Evolutionary conservation across 2,888 invertebrate genomes (phyloP), one percentile per base, ranked within the genome.

Genomic region (Crocallis elinguaria): DNA sequence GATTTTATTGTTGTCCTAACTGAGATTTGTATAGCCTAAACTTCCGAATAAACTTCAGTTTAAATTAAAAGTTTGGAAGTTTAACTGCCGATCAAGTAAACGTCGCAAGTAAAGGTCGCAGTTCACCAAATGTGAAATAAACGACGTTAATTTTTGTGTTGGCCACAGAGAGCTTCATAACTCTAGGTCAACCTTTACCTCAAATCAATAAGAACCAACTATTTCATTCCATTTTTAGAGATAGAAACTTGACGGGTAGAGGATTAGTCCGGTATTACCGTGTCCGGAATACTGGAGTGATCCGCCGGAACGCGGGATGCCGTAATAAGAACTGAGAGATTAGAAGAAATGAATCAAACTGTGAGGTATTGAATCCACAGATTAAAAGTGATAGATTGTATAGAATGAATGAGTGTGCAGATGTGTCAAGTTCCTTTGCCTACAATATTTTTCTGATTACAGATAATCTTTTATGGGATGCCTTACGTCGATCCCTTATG

Each of bases 261-360:
- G 44, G 11, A 42, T 44, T 35, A 13, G 57, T 52, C 32, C 64
- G 32, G 68, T 72, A 36, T 43, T 64, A 80, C 66, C 64, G 68
- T n/a, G n/a, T n/a, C n/a, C n/a, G 79, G 79, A 78, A 84, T 79
- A 80, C 64, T 0, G 44, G 19, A 32, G n/a, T n/a, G n/a, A n/a
- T n/a, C n/a, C n/a, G 16, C 19, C 12, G 23, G 8, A 32, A 27
- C 45, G 12, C 80, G 80, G 64, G 60, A 62, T 48, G 57, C 64
- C 71, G 72, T 74, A 79, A 79, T 79, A 82, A 79, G 78, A 83
- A 78, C 78, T 82, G 72, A 49, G 76, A 80, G 83, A 86, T 86
- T 84, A 82, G 77, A 79, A 79, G 84, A 79, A 84, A 83, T 82
- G 82, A 85, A 88, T 87, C 84, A 82, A 86, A 84, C 74, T 77